A percentile compares a stretch with the other conserved stretches of the same genome.
These are phyloP conservation scores for Trichonephila clavata DNA, from an alignment of 1,140 invertebrate species.

Conservation along the genomic window DNA sequence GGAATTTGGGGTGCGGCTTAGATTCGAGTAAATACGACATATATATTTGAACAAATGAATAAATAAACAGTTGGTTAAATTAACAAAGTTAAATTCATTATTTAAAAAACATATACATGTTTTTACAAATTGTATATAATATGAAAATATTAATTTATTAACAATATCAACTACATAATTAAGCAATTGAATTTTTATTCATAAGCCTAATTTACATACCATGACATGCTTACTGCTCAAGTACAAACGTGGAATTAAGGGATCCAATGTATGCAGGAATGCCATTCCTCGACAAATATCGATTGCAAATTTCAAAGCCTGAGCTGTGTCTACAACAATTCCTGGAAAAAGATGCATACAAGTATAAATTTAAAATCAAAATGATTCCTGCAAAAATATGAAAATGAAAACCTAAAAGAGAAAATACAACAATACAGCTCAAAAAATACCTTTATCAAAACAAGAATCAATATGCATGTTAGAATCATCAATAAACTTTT, in stretches of 20 bases:
- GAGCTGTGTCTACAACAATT: slow-evolving; percentile 96
- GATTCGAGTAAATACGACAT: too few species aligned
- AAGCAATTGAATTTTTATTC: too few species aligned
- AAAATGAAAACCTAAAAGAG: background rate
- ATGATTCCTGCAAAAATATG: background rate
- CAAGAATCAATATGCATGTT: too few species aligned
- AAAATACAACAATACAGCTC: background rate
- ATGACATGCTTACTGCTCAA: slow-evolving; percentile 98
- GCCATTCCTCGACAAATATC: slow-evolving; percentile 98
- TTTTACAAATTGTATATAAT: too few species aligned
- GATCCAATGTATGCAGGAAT: slow-evolving; percentile 96
- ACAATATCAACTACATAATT: too few species aligned
- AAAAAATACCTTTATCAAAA: background rate
- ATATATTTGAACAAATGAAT: too few species aligned
- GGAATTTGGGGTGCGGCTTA: too few species aligned
- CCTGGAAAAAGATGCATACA: slow-evolving; percentile 80
- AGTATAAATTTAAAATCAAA: background rate
- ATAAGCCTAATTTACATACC: slow-evolving; percentile 83
- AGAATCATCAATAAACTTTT: too few species aligned
- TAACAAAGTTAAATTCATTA: too few species aligned
- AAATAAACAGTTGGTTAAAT: too few species aligned
- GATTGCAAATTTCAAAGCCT: slow-evolving; percentile 94
- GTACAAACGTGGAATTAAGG: slow-evolving; percentile 91
- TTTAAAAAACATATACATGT: too few species aligned
- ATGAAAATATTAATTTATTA: too few species aligned